Base-by-base conservation (phyloP, 2,113 vertebrate genomes). In the Megaleporinus macrocephalus region DNA sequence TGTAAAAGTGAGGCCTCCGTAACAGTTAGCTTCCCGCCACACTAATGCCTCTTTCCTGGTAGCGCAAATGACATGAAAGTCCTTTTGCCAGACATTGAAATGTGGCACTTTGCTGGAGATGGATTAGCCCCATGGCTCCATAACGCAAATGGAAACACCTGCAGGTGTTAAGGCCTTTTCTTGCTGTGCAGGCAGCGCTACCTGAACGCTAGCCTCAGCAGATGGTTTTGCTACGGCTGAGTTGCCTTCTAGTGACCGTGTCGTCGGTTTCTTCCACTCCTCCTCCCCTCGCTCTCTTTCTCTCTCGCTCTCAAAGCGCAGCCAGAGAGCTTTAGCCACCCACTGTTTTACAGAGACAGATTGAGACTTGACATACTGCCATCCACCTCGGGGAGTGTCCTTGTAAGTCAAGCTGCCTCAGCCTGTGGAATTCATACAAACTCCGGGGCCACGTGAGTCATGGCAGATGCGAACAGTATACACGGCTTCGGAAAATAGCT, bases 301-400 rank as follows among this genome's bases (percentile, higher is more conserved):
- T 70, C 65, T 86, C 86, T 86, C 84, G 47, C 77, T 72, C 85
- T 68, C 65, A 4, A 83, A 74, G 85, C 44, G 18, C 24, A 78
- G 63, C 69, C 62, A 71, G 77, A 76, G 53, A 79, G 86, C 69
- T 86, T 62, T 83, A 74, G 80, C 84, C 79, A 82, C 81, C 51
- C 84, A 82, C 72, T 87, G 83, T 89, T 89, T 90, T 80, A 85
- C 75, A 69, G 70, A 86, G 83, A 87, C 85, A 91, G 89, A 91
- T 73, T 61, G 84, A 90, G 86, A 89, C 88, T 84, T 89, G 86
- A 88, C 87, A 86, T 81, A 79, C 84, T 83, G 83, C 83, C 86
- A 72, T 61, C 74, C 87, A 82, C 78, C 84, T 86, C 72, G 74
- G 80, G 70, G 76, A 62, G 47, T 70, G 57, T 63, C 72, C 53